Evolutionary conservation across 2,888 invertebrate species (phyloP).

Genomic region (Lasioglossum figueresi): DNA sequence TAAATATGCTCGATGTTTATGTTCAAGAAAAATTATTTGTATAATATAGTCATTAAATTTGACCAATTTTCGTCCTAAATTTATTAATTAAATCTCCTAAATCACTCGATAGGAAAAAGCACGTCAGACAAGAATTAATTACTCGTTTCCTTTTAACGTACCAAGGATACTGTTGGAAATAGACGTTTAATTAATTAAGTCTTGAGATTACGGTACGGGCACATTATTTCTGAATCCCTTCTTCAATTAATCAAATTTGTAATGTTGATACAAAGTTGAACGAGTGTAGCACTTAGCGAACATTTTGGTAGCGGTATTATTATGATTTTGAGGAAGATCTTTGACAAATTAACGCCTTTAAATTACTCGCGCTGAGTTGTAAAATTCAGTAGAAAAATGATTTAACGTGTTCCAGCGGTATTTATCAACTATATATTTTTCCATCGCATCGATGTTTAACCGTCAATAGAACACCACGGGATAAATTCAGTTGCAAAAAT

Average conservation of each 20-base stretch:
- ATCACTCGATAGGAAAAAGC: not conserved
- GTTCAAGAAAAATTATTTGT: not conserved
- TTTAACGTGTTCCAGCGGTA: too few relatives aligned
- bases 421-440: too few relatives aligned
- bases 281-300: not conserved
- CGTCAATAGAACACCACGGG: not conserved
- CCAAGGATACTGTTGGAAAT: constrained; percentile 12
- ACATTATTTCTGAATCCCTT: not conserved
- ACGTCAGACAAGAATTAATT: constrained; percentile 27
- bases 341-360: not conserved
- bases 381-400: not conserved
- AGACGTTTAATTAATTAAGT: constrained; percentile 52
- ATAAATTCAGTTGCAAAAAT: not conserved
- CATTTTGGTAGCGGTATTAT: not conserved
- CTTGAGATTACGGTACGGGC: not conserved
- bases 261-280: not conserved
- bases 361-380: not conserved
- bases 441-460: too few relatives aligned
- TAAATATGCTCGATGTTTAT: not conserved
- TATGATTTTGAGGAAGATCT: not conserved
- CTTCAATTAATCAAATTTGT: not conserved
- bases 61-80: not conserved
- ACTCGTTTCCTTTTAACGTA: not conserved
- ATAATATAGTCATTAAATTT: not conserved
- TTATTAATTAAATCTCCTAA: constrained; percentile 1